phyloP scores from a whole-genome alignment of 2,888 invertebrate species.

The Seira ritae region DNA sequence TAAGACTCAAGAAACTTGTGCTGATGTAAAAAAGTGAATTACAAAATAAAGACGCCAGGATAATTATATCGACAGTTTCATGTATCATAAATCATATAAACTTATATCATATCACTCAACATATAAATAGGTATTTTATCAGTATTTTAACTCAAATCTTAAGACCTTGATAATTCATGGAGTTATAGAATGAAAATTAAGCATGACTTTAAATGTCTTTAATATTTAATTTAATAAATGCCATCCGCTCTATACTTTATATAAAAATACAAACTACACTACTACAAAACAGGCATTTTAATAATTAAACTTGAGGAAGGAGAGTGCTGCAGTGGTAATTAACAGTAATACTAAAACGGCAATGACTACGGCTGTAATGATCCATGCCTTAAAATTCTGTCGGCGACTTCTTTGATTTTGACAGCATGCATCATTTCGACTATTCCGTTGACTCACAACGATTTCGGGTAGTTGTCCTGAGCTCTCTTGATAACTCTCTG shows the following conservation, averaged over 20 bases:
- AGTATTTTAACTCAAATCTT: too few relatives aligned
- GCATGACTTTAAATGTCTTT: too few relatives aligned
- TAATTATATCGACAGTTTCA: too few relatives aligned
- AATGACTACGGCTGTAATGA: neutral
- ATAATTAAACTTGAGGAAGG: conserved; percentile 30
- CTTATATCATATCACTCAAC: too few relatives aligned
- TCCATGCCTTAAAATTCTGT: neutral
- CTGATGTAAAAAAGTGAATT: conserved; percentile 22
- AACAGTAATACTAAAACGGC: conserved; percentile 18
- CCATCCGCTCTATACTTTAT: too few relatives aligned
- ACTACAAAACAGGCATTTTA: neutral
- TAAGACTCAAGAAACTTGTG: conserved; percentile 76
- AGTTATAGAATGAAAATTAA: too few relatives aligned
- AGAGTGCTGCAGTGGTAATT: conserved; percentile 22
- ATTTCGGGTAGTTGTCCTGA: neutral
- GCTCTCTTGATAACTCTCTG: conserved; percentile 1
- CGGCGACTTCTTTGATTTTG: neutral
- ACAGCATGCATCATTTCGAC: neutral
- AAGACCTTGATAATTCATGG: too few relatives aligned
- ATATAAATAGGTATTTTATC: too few relatives aligned
- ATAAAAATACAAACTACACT: too few relatives aligned
- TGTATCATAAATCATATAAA: too few relatives aligned
- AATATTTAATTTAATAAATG: too few relatives aligned
- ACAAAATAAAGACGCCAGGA: neutral
- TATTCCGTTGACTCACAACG: neutral